These are phyloP conservation scores for Catostomus latipinnis DNA, from an alignment of 2,797 vertebrate genomes.

Conservation along the genomic window DNA sequence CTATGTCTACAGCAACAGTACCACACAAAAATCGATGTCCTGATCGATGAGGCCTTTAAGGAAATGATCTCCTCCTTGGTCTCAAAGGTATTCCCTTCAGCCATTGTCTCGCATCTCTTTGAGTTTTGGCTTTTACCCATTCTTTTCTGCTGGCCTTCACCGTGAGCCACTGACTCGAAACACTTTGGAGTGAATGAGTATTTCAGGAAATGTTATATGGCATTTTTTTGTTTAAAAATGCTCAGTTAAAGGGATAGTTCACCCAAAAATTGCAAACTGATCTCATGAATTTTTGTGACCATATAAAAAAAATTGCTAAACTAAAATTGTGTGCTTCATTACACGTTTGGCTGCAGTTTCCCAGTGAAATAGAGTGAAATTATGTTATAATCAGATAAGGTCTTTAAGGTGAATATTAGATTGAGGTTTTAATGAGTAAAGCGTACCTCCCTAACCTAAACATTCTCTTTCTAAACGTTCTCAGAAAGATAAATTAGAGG, in stretches of 20 bases:
- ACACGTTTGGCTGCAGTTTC: too few species aligned
- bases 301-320: too few species aligned
- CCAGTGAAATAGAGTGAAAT: too few species aligned
- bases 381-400: too few species aligned
- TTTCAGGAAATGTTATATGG: neutral
- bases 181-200: neutral
- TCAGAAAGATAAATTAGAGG: too few species aligned
- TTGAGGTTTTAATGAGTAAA: too few species aligned
- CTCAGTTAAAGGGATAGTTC: neutral
- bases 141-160: constrained; percentile 44
- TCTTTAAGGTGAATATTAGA: too few species aligned
- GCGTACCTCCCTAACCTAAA: too few species aligned
- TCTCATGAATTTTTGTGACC: too few species aligned
- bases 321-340: too few species aligned
- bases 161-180: neutral
- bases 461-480: too few species aligned
- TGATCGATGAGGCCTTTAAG: constrained; percentile 93
- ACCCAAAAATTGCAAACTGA: too few species aligned
- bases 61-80: constrained; percentile 92
- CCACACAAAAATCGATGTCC: constrained; percentile 96
- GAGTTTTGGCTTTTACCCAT: constrained; percentile 46
- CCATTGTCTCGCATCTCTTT: constrained; percentile 2
- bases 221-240: neutral
- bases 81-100: constrained; percentile 85
- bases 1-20: constrained; percentile 88